Percentiles rank a stretch among this genome's conserved stretches.
phyloP scores from a whole-genome alignment of 92 coral and sea anemone species.

The Epizoanthus fatuus region DNA sequence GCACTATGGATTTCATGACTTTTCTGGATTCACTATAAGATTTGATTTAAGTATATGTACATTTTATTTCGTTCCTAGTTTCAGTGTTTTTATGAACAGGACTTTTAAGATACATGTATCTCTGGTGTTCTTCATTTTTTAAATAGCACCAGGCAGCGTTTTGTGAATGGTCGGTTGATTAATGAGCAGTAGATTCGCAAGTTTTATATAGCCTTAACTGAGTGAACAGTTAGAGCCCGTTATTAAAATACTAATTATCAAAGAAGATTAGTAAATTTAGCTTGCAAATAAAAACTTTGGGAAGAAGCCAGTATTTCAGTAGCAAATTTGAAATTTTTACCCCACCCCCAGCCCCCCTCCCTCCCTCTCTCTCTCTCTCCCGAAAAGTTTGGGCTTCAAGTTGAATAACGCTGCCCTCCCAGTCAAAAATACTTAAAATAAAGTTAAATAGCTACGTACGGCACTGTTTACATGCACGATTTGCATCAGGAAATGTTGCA shows the following conservation, averaged over 20 bases:
- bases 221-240: constrained; percentile 34
- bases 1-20: too few relatives aligned
- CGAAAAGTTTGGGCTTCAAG: too few relatives aligned
- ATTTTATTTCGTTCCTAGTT: too few relatives aligned
- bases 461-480: too few relatives aligned
- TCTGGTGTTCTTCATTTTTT: not conserved
- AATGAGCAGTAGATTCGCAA: constrained; percentile 22
- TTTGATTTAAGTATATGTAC: too few relatives aligned
- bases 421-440: too few relatives aligned
- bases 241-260: constrained; percentile 24
- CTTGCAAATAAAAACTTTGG: constrained; percentile 25
- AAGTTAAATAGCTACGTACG: not conserved
- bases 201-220: constrained; percentile 38
- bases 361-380: not conserved
- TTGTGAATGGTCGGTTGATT: constrained; percentile 11
- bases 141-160: constrained; percentile 5
- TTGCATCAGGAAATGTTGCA: too few relatives aligned
- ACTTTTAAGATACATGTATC: too few relatives aligned
- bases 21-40: too few relatives aligned
- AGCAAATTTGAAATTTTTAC: not conserved
- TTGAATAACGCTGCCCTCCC: too few relatives aligned
- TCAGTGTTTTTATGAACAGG: too few relatives aligned
- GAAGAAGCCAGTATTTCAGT: constrained; percentile 10
- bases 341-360: not conserved
- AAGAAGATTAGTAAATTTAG: constrained; percentile 24